Base-by-base conservation (phyloP, 1,140 invertebrate genomes). In the Calycopis cecrops region DNA sequence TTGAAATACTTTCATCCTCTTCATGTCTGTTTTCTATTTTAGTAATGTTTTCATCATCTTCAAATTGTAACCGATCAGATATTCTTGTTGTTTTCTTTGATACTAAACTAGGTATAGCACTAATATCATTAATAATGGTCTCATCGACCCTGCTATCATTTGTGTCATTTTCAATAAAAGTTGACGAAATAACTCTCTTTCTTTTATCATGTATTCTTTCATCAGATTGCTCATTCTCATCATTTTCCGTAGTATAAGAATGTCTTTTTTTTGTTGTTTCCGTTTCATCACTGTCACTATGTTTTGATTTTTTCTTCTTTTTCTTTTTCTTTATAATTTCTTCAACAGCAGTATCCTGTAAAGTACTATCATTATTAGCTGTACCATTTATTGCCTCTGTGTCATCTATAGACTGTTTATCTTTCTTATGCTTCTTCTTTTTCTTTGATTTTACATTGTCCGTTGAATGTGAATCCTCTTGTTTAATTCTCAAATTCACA, bases 401-500 rank as follows among this genome's bases (percentile, higher is more conserved):
- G 40, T 54, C 37, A 21, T 14, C 17, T 21, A 44, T 42, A 34
- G 14, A 35, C 9, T 9, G 34, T 21, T 58, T 14, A 34, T 58
- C 21, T 18, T 49, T 51, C 51, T 58, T 53, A n/a, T 14, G 49
- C 52, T 64, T 73, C 52, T 68, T 70, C 38, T 69, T 76, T 59
- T 70, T 71, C 57, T 67, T 71, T 16, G 37, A 21, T 51, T 62
- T 69, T 48, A 48, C 11, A 42, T 28, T 8, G 14, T 60, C 21
- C 12, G 52, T 14, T 35, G 65, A 53, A 48, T 35, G 47, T 9
- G 10, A 44, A 14, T 63, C 56, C 18, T 71, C 69, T 52, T 64
- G 52, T 35, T 72, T 67, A 16, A 68, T 55, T 53, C 35, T 61
- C 35, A 57, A 53, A 52, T 68, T 60, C 7, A 63, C 16, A 37